Conservation (phyloP, 1,140 invertebrate genomes). For the Capitella teleta region DNA sequence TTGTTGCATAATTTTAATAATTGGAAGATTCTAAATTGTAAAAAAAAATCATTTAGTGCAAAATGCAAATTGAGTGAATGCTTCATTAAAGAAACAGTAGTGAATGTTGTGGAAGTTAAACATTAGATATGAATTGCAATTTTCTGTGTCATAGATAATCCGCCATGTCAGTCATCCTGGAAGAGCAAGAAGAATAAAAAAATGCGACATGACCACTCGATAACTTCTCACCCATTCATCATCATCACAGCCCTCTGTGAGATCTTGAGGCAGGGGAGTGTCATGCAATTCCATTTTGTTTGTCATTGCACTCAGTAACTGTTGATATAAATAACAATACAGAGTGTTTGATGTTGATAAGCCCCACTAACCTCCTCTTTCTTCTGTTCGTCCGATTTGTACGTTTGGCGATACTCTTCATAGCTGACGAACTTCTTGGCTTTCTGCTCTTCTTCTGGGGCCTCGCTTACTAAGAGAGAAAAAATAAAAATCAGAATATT, state of each 20-base stretch:
- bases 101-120: too few relatives aligned
- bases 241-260: conserved; percentile 85
- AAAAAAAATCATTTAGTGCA: too few relatives aligned
- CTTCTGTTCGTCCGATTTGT: conserved; percentile 34
- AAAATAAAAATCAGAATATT: not conserved
- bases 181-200: too few relatives aligned
- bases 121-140: too few relatives aligned
- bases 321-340: not conserved
- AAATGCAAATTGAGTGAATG: too few relatives aligned
- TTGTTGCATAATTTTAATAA: too few relatives aligned
- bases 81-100: too few relatives aligned
- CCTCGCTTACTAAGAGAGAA: conserved; percentile 27
- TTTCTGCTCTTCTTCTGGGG: conserved; percentile 28
- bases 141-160: too few relatives aligned
- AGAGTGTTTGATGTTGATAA: not conserved
- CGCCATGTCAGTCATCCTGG: too few relatives aligned
- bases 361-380: conserved; percentile 34
- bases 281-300: conserved; percentile 66
- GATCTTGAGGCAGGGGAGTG: conserved; percentile 73
- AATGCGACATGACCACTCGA: not conserved
- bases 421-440: conserved; percentile 33
- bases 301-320: conserved; percentile 30
- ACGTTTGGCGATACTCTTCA: conserved; percentile 24
- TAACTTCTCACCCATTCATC: conserved; percentile 64
- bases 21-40: too few relatives aligned